A percentile compares a stretch with the other conserved stretches of the same genome.
These are phyloP conservation scores for Rotaria sp. DNA, from an alignment of 2,888 invertebrate species.

Conservation along the genomic window DNA sequence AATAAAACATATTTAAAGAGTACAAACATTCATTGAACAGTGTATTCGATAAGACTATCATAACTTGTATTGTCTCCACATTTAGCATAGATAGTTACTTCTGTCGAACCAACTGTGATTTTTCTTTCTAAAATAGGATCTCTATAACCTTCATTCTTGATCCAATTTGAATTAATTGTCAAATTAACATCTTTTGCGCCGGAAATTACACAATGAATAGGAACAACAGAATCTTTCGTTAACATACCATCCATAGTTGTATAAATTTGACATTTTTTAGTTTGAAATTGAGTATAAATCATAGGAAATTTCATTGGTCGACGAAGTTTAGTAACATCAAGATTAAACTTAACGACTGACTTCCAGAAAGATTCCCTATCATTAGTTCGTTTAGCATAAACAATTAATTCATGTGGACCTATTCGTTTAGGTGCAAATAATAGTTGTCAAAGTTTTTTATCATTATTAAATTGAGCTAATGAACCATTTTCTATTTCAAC, in stretches of 20 bases:
- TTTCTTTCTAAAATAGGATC: neutral
- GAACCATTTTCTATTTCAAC: neutral
- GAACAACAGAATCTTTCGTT: neutral
- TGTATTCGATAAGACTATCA: neutral
- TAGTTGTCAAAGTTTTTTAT: neutral
- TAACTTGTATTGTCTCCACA: neutral
- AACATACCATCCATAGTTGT: neutral
- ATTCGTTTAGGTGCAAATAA: neutral
- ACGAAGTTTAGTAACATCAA: slow-evolving; percentile 9
- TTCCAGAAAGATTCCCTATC: neutral
- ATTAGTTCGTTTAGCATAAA: neutral
- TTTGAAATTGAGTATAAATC: neutral
- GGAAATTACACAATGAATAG: neutral
- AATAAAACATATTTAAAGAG: no score
- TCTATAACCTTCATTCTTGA: neutral
- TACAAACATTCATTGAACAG: neutral
- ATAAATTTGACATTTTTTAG: neutral
- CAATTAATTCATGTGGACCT: neutral
- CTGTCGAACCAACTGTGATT: neutral
- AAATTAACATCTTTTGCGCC: neutral
- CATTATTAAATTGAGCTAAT: neutral
- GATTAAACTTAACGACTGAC: neutral
- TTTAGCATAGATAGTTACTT: neutral
- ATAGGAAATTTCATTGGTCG: neutral
- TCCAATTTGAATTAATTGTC: neutral